These are phyloP conservation scores for Percopsis omiscomaycus DNA, from an alignment of 2,797 vertebrate species.

Conservation along the genomic window DNA sequence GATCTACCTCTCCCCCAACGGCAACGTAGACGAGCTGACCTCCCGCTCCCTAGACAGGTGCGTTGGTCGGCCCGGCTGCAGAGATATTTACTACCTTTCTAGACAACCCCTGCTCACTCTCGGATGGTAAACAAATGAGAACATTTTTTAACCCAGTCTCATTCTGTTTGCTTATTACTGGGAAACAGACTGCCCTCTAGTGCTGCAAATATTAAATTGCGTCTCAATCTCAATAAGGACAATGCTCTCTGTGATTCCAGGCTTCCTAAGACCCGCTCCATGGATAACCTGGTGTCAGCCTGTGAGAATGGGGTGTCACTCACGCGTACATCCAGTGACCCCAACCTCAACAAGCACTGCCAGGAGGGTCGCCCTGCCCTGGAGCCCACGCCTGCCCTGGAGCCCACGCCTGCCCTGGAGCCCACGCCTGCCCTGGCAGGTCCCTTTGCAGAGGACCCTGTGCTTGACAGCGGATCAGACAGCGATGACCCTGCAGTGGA, in stretches of 20 bases:
- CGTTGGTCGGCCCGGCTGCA: conserved; percentile 7
- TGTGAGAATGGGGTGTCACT: conserved; percentile 89
- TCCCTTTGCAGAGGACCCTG: conserved; percentile 31
- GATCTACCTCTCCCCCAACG: conserved; percentile 84
- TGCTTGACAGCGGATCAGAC: conserved; percentile 31
- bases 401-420: conserved; percentile 63
- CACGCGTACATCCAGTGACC: conserved; percentile 96
- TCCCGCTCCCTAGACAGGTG: conserved; percentile 92
- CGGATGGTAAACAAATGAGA: not conserved
- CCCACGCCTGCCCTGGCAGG: conserved; percentile 51
- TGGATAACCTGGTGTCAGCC: conserved; percentile 93
- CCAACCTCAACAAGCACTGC: conserved; percentile 97
- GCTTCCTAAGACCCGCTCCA: conserved; percentile 96
- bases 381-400: conserved; percentile 77
- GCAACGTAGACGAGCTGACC: conserved; percentile 88
- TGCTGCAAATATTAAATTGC: conserved; percentile 29
- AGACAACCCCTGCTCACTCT: not conserved
- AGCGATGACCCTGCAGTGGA: conserved; percentile 46
- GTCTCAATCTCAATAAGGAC: not conserved
- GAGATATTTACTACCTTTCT: conserved; percentile 9
- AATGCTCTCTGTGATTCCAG: conserved; percentile 63
- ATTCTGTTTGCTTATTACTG: not conserved
- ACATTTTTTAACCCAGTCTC: too few species aligned
- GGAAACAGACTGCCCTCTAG: conserved; percentile 53
- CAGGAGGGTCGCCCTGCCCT: conserved; percentile 82